Base-by-base conservation (phyloP, 2,113 vertebrate species). In the Hyaena hyaena region DNA sequence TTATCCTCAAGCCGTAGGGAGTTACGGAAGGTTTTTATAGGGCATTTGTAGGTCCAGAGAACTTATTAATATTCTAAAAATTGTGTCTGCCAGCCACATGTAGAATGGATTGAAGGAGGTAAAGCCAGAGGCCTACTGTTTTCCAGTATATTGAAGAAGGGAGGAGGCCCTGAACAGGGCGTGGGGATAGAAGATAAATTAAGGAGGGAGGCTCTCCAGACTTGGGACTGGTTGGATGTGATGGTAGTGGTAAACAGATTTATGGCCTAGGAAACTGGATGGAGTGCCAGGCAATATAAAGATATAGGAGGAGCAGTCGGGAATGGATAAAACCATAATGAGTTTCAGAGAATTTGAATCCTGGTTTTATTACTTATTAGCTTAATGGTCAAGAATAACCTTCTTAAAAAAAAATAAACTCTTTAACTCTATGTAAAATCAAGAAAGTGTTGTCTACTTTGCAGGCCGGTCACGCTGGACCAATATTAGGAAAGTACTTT, bases 31-130 rank as follows among this genome's bases (percentile, higher is more conserved):
- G 23, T 21, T 80, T 95, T 86, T 68, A 74, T 11, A 66, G 73
- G 33, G 45, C 65, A 90, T 23, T 86, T 39, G 85, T 45, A 95
- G 19, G 11, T 87, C 43, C 73, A 81, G 73, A 71, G n/a, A 79
- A 21, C 76, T 82, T 43, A 66, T 58, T 71, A 86, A 87, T 43
- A 95, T 84, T 95, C 82, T 91, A 83, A 91, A 95, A 90, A 45
- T 66, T 65, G 11, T 87, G 28, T 71, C 15, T 79, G 19, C 19
- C 68, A 83, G n/a, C 19, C 53, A 90, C 11, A 65, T 23, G 53
- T 35, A 88, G 48, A 53, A 83, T 50, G 61, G 43, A 66, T 68
- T 88, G 77, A 63, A 89, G n/a, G 79, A 95, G 28, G 12, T 55
- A 17, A 92, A 23, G 50, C 23, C 58, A 74, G 77, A 92, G 65